Evolutionary conservation across 2,888 invertebrate species (phyloP).

Genomic region (Drosophila anomalata): DNA sequence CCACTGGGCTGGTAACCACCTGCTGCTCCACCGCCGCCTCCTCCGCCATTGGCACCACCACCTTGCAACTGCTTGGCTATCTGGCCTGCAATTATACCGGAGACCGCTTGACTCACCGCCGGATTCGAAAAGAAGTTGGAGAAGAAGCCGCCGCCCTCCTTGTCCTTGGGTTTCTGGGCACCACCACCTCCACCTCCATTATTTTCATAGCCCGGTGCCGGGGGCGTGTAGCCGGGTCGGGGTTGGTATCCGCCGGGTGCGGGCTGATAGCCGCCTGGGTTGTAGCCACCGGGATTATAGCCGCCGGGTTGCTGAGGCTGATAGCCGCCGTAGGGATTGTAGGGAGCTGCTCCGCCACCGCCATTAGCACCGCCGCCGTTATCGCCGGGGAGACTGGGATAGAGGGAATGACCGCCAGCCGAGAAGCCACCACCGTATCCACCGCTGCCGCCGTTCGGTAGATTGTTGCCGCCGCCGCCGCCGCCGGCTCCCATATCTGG

Average conservation of each 20-base stretch:
- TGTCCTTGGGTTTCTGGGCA: slow-evolving; percentile 78
- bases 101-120: slow-evolving; percentile 82
- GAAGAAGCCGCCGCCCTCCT: slow-evolving; percentile 81
- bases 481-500: slow-evolving; percentile 58
- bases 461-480: slow-evolving; percentile 55
- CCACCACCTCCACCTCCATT: slow-evolving; percentile 63
- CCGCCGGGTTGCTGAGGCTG: slow-evolving; percentile 50
- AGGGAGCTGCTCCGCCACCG: slow-evolving; percentile 49
- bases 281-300: slow-evolving; percentile 72
- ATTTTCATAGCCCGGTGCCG: slow-evolving; percentile 77
- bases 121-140: slow-evolving; percentile 83
- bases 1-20: slow-evolving; percentile 62
- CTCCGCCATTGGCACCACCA: slow-evolving; percentile 79
- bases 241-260: slow-evolving; percentile 63
- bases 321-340: slow-evolving; percentile 72
- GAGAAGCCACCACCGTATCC: slow-evolving; percentile 83
- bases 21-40: slow-evolving; percentile 58
- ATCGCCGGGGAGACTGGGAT: slow-evolving; percentile 78
- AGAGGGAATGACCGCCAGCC: slow-evolving; percentile 82
- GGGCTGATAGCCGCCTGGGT: slow-evolving; percentile 60
- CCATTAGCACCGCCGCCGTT: slow-evolving; percentile 23
- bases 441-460: slow-evolving; percentile 62
- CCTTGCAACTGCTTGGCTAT: slow-evolving; percentile 82
- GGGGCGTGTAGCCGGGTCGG: slow-evolving; percentile 72
- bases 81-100: slow-evolving; percentile 83